phyloP scores from a whole-genome alignment of 1,140 invertebrate species.

The Lasioglossum baleicum region DNA sequence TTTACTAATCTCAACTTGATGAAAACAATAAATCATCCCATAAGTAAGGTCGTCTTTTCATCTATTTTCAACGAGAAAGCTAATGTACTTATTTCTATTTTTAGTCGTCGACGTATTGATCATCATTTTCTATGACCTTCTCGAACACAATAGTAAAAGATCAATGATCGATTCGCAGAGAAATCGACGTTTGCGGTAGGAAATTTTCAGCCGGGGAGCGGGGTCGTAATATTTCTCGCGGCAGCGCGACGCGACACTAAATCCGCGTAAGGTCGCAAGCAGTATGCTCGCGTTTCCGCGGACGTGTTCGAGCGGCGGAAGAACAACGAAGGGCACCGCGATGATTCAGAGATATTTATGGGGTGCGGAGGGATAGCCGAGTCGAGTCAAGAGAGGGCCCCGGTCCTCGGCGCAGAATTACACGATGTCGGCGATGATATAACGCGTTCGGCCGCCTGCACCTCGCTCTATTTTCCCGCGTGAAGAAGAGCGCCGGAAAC shows the following conservation, averaged over 20 bases:
- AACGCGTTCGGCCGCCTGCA: constrained; percentile 48
- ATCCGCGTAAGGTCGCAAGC: constrained; percentile 28
- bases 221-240: constrained; percentile 13
- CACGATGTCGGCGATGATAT: constrained; percentile 70
- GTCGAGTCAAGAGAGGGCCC: constrained; percentile 43
- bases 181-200: not conserved
- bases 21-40: too few relatives aligned
- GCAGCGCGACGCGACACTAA: not conserved
- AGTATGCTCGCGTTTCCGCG: constrained; percentile 40
- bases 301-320: constrained; percentile 35
- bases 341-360: constrained; percentile 77
- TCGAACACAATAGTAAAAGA: too few relatives aligned
- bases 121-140: too few relatives aligned
- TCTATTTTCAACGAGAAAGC: too few relatives aligned
- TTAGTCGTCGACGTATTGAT: too few relatives aligned
- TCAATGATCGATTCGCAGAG: too few relatives aligned
- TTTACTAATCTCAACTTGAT: too few relatives aligned
- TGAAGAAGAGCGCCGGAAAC: not conserved
- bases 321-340: constrained; percentile 56
- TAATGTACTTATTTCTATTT: too few relatives aligned
- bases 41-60: too few relatives aligned
- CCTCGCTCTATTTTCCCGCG: not conserved
- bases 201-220: not conserved
- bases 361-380: constrained; percentile 64
- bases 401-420: constrained; percentile 69